Percentiles rank a stretch among this genome's conserved stretches.
phyloP scores from a whole-genome alignment of 2,888 invertebrate genomes.

The Sicus ferrugineus region DNA sequence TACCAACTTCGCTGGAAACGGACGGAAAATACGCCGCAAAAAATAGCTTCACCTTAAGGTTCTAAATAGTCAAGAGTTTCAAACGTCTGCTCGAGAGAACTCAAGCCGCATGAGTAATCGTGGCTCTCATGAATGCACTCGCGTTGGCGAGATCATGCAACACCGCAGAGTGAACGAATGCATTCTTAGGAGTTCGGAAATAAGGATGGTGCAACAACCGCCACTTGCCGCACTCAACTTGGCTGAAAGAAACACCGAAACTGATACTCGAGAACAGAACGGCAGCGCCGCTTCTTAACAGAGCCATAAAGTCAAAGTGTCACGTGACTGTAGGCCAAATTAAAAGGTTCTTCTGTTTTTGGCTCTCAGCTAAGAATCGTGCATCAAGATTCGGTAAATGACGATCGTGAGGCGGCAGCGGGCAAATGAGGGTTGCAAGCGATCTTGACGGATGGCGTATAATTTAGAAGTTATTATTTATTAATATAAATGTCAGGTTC shows the following conservation, averaged over 20 bases:
- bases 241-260: not conserved
- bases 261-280: slow-evolving; percentile 14
- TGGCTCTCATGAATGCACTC: too few species aligned
- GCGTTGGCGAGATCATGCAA: not conserved
- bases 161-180: not conserved
- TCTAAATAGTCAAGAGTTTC: not conserved
- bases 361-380: slow-evolving; percentile 14
- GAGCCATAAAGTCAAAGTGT: slow-evolving; percentile 12
- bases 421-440: not conserved
- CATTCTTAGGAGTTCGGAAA: not conserved
- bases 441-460: not conserved
- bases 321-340: slow-evolving; percentile 25
- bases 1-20: too few species aligned
- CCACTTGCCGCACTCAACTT: not conserved
- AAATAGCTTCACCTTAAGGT: slow-evolving; percentile 1
- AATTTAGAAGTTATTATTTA: slow-evolving; percentile 4
- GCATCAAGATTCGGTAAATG: slow-evolving; percentile 13
- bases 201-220: not conserved
- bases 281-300: not conserved
- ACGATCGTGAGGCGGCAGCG: not conserved
- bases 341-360: slow-evolving; percentile 5
- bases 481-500: not conserved
- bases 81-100: not conserved
- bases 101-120: not conserved
- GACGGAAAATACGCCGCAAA: not conserved